Percentiles rank a stretch among this genome's conserved stretches.
Evolutionary conservation across 2,888 invertebrate genomes (phyloP).

Genomic region (Molorchus minor): DNA sequence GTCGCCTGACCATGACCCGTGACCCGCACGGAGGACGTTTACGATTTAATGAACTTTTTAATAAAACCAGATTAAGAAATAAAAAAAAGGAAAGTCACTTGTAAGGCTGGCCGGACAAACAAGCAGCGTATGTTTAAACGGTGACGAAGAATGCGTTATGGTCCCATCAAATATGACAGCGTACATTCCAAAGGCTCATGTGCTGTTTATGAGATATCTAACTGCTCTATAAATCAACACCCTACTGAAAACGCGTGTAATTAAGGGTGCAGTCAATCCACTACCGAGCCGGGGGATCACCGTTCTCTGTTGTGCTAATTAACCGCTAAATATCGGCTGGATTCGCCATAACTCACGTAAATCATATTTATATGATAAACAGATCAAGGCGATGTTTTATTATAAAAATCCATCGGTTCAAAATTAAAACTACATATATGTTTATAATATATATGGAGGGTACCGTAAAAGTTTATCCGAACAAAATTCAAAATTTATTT

Average conservation of each 20-base stretch:
- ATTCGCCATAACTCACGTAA: constrained; percentile 32
- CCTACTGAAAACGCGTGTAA: constrained; percentile 62
- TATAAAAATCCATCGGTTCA: too few relatives aligned
- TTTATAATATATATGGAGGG: too few relatives aligned
- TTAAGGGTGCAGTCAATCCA: constrained; percentile 57
- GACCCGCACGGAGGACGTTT: not conserved
- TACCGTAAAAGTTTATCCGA: too few relatives aligned
- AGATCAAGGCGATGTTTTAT: constrained; percentile 4
- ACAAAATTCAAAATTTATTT: too few relatives aligned
- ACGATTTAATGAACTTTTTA: constrained; percentile 22
- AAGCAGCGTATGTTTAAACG: constrained; percentile 51
- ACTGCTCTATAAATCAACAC: constrained; percentile 67
- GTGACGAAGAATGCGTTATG: constrained; percentile 58
- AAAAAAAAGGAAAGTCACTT: constrained; percentile 16
- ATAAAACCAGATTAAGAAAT: constrained; percentile 24
- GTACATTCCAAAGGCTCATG: constrained; percentile 62
- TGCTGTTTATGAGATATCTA: constrained; percentile 67
- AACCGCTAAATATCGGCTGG: constrained; percentile 47
- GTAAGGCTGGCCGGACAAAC: constrained; percentile 32
- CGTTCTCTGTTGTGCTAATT: constrained; percentile 45
- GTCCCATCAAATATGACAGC: constrained; percentile 63
- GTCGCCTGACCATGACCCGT: too few relatives aligned
- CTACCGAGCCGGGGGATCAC: constrained; percentile 35
- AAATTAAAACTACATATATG: too few relatives aligned
- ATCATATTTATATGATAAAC: constrained; percentile 34